phyloP scores from a whole-genome alignment of 2,797 vertebrate genomes.

The Vespertilio murinus region DNA sequence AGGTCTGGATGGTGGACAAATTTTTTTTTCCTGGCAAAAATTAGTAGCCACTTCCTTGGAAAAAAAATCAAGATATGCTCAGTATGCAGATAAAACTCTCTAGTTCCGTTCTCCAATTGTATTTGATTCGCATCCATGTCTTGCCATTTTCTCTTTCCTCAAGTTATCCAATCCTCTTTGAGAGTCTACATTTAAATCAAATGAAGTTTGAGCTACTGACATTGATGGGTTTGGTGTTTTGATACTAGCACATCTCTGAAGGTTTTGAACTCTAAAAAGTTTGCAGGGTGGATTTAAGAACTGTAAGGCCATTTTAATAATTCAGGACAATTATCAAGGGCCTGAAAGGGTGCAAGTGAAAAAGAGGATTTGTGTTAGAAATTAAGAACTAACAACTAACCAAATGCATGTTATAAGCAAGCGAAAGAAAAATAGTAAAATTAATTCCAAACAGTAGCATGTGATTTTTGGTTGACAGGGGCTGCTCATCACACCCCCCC shows the following conservation, averaged over 20 bases:
- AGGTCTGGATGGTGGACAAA: too few relatives aligned
- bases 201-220: background rate
- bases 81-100: background rate
- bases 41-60: background rate
- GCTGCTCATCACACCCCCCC: background rate
- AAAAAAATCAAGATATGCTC: background rate
- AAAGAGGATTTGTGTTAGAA: background rate
- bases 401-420: background rate
- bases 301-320: background rate
- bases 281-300: background rate
- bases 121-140: background rate
- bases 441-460: background rate
- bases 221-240: background rate
- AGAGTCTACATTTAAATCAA: background rate
- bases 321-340: background rate
- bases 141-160: background rate
- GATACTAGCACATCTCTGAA: background rate
- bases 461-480: background rate
- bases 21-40: background rate
- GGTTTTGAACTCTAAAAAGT: background rate
- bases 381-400: background rate
- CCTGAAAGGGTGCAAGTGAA: background rate
- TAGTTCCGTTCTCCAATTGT: background rate
- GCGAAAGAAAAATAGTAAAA: background rate
- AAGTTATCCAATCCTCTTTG: background rate